Base-by-base conservation (phyloP, 2,888 invertebrate genomes). In the Drosophila quinaria region DNA sequence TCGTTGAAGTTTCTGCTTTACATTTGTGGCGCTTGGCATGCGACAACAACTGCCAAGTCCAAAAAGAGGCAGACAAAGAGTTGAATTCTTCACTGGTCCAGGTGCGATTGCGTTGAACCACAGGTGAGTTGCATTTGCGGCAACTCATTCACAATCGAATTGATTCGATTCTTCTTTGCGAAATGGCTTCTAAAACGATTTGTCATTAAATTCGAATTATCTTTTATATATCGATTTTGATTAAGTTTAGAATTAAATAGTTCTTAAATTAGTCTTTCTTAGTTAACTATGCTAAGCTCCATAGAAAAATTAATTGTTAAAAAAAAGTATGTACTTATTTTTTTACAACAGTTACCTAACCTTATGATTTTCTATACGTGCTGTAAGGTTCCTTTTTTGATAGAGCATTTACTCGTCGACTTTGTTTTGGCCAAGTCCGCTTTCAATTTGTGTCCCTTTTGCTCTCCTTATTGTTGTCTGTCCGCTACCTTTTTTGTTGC, bases 1-100 rank as follows among this genome's bases (percentile, higher is more conserved):
- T 62, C 70, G 46, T 39, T 69, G 64, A 39, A 55, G 64, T 60
- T 69, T 51, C 51, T 63, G 41, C 42, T 68, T 78, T 50, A 73
- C 74, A 61, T 75, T 75, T 67, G 35, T 41, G 55, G 70, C 33
- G 39, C 47, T 22, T 50, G 65, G 42, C 47, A 51, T 72, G 59
- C 39, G 46, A 64, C 51, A 50, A 50, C 4, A 19, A 50, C 49
- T 19, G 31, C 13, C 33, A 50, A 50, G 33, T 15, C 19, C 49
- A 52, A 35, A 19, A 11, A 29, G 44, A 41, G 33, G 17, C 15
- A 49, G 17, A 29, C 11, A 29, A 35, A 13, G 29, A 29, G 15
- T 29, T 50, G 42, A n/a, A 17, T 55, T 13, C 44, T 19, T 11
- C 44, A 33, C 13, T 51, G 22, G 19, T 70, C 17, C 31, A 42